These are phyloP conservation scores for Sepiola atlantica DNA, from an alignment of 2,888 invertebrate genomes.

Conservation along the genomic window DNA sequence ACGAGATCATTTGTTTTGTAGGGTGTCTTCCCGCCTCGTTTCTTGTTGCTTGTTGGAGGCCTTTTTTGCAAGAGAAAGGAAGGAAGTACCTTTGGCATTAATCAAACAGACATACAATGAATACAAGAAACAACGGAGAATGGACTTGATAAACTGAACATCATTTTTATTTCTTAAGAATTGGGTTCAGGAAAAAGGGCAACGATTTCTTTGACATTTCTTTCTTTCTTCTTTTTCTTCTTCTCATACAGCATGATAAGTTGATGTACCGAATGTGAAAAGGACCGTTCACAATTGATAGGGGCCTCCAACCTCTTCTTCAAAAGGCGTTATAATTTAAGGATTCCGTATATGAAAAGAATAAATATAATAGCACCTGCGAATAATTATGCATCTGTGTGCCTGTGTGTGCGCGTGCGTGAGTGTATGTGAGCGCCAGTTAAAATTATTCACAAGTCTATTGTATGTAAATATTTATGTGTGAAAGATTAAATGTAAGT, in stretches of 20 bases:
- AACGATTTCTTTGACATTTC: background rate
- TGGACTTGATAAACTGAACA: background rate
- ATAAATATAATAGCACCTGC: background rate
- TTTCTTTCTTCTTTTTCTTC: background rate
- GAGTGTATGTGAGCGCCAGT: background rate
- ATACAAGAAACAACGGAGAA: background rate
- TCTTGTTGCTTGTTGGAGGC: background rate
- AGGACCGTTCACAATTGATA: background rate
- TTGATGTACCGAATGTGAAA: background rate
- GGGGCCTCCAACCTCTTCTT: background rate
- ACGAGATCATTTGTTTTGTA: background rate
- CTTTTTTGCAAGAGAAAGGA: background rate
- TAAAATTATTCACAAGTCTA: background rate
- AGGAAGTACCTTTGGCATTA: background rate
- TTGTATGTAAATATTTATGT: constrained; percentile 12
- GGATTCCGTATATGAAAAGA: background rate
- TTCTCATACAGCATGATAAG: background rate
- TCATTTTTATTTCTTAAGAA: background rate
- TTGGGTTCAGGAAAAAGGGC: background rate
- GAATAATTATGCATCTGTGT: background rate
- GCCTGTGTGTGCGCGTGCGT: background rate
- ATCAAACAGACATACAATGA: background rate
- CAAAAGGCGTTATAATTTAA: background rate
- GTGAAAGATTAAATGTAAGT: background rate
- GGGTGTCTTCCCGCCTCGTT: background rate